Evolutionary conservation across 2,888 invertebrate species (phyloP), one percentile per base, ranked within the genome.

Genomic region (Steinernema scapterisci): DNA sequence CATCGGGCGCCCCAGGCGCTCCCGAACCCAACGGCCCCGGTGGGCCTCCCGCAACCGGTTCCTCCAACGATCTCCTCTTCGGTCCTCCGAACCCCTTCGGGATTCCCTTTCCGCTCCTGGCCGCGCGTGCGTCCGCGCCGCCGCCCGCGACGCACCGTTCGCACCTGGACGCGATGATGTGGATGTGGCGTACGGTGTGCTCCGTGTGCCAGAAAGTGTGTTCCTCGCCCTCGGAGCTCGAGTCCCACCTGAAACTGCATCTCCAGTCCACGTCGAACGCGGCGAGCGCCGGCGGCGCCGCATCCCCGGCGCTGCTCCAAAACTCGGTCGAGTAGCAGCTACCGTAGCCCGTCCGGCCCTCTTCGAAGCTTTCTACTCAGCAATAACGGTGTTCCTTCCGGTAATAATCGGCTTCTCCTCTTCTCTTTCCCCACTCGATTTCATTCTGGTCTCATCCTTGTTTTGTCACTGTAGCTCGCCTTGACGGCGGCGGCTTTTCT

Each of bases 181-280:
- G 88, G 88, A 76, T 88, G 71, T 89, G 89, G 89, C 86, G 88
- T 76, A 88, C 88, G 5, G 81, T 84, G 11, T 85, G 85, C 73
- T 80, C 82, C 7, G 84, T 85, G 23, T 85, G 85, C 72, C 82
- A 82, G 70, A 83, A 85, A 73, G 80, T 78, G 13, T 85, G 84
- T 72, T 38, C 79, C 23, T 78, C 81, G 7, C 79, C 83, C 3
- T 44, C 52, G 23, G 84, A 85, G 45, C 75, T 86, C 46, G 82
- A 84, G 73, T 76, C 78, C 21, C 85, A 85, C 73, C 75, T 85
- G 45, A 84, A 83, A 74, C 78, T 78, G 44, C 85, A 85, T 77
- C 85, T 84, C 43, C 63, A 63, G 63, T 13, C 63, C 27, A 25
- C 63, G 13, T 31, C 63, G 5, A 25, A 19, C 54, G 21, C 25